Evolutionary conservation across 2,113 vertebrate species (phyloP).

Genomic region (Atractosteus spatula): DNA sequence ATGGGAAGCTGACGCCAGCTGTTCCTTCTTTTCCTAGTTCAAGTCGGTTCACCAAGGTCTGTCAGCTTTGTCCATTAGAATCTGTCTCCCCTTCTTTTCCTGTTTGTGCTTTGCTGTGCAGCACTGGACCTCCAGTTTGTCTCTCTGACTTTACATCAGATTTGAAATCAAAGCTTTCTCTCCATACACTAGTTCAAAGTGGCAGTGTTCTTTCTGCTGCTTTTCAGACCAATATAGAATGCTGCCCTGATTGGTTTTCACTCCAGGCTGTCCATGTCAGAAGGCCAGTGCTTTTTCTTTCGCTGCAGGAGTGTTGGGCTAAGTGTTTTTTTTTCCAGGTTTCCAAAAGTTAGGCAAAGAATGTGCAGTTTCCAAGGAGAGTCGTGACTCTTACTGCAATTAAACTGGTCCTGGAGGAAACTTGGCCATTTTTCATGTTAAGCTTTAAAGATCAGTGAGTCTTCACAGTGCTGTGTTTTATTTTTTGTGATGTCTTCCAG

Average conservation of each 20-base stretch:
- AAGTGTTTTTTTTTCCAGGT: too few species aligned
- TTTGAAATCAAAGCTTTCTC: neutral
- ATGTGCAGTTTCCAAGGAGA: too few species aligned
- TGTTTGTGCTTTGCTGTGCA: conserved; percentile 13
- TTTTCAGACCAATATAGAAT: neutral
- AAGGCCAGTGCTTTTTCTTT: neutral
- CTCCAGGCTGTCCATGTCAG: neutral
- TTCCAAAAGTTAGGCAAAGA: too few species aligned
- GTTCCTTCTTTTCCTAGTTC: neutral
- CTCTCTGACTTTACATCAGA: neutral
- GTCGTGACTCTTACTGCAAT: too few species aligned
- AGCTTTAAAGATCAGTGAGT: too few species aligned
- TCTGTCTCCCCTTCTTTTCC: conserved; percentile 15
- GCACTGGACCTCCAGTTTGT: neutral
- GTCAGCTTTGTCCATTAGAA: conserved; percentile 11
- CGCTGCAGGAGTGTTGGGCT: neutral
- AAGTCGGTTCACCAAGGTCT: neutral
- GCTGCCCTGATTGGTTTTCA: neutral
- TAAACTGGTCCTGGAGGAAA: too few species aligned
- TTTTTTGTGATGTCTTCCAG: too few species aligned
- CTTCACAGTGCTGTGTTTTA: too few species aligned
- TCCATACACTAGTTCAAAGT: conserved; percentile 3
- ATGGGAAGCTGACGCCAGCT: neutral
- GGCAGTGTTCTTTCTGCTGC: neutral
- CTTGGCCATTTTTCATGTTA: too few species aligned